Evolutionary conservation across 2,888 invertebrate species (phyloP), one percentile per base, ranked within the genome.

Genomic region (Polyploca ridens): DNA sequence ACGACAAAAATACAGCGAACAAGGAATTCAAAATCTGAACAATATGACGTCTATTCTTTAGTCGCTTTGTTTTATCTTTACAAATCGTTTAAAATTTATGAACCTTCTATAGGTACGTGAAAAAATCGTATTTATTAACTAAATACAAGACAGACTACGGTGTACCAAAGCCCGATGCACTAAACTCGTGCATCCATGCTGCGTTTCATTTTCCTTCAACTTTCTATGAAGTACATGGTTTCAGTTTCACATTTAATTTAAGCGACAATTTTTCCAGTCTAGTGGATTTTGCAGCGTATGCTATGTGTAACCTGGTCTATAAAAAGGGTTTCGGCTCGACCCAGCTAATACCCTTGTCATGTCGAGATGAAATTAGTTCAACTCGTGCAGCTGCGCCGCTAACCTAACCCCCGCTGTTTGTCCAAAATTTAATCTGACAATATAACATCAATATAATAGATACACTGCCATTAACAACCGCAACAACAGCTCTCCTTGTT

Each of bases 261-360:
- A 78, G 77, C 76, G 82, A 84, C 81, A 82, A 83, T 84, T 82
- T 82, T 83, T 77, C 73, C 74, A 71, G 74, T 67, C 69, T 76
- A 74, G 77, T 72, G 72, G 72, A 78, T 85, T 87, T 85, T 82
- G 81, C 78, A 74, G 66, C 73, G 71, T 75, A 73, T 75, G 76
- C 78, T 81, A 80, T 61, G 83, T 61, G 83, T 85, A 87, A 88
- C 88, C 87, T 87, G 86, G 82, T 87, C 86, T 88, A 90, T 90
- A 91, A 92, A 91, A 92, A 92, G 90, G 89, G 88, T 84, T 85
- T 74, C 81, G 83, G 76, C 73, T 79, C 78, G 74, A 89, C 91
- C 90, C 91, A 89, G 88, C 93, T 92, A 92, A 93, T 92, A 91
- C 92, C 92, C 93, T 89, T 92, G 92, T 92, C 93, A 92, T 91